Evolutionary conservation across 2,888 invertebrate genomes (phyloP).

Genomic region (Leucoma salicis): DNA sequence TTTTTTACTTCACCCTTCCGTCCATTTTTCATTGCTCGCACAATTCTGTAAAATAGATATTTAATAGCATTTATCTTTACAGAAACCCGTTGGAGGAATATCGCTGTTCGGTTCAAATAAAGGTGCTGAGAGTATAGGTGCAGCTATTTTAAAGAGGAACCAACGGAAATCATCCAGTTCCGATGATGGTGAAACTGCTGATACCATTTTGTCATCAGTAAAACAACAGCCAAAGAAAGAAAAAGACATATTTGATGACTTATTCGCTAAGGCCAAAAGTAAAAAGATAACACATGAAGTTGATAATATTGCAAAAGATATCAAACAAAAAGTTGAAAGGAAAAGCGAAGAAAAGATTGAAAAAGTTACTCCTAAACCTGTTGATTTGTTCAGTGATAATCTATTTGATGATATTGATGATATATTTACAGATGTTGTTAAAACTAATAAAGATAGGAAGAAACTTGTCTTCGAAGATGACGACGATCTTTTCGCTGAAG

Average conservation of each 20-base stretch:
- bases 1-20: too few relatives aligned
- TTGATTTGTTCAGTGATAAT: slow-evolving; percentile 66
- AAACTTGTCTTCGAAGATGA: slow-evolving; percentile 64
- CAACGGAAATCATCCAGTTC: slow-evolving; percentile 52
- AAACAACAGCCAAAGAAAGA: slow-evolving; percentile 30
- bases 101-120: slow-evolving; percentile 78
- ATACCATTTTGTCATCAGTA: slow-evolving; percentile 11
- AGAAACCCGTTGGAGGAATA: slow-evolving; percentile 84
- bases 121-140: slow-evolving; percentile 64
- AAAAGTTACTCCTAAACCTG: slow-evolving; percentile 33
- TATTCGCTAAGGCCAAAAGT: slow-evolving; percentile 55
- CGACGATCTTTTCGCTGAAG: slow-evolving; percentile 61
- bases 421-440: slow-evolving; percentile 59
- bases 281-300: slow-evolving; percentile 13
- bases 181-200: slow-evolving; percentile 40
- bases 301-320: slow-evolving; percentile 13
- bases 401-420: slow-evolving; percentile 75
- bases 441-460: slow-evolving; percentile 39
- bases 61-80: slow-evolving; percentile 12
- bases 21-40: too few relatives aligned
- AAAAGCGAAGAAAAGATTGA: slow-evolving; percentile 19
- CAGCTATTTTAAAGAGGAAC: slow-evolving; percentile 64
- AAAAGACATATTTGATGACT: slow-evolving; percentile 61
- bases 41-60: too few relatives aligned
- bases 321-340: slow-evolving; percentile 20